Evolutionary conservation across 2,113 vertebrate species (phyloP), one percentile per base, ranked within the genome.

Genomic region (Aspidoscelis tigris): DNA sequence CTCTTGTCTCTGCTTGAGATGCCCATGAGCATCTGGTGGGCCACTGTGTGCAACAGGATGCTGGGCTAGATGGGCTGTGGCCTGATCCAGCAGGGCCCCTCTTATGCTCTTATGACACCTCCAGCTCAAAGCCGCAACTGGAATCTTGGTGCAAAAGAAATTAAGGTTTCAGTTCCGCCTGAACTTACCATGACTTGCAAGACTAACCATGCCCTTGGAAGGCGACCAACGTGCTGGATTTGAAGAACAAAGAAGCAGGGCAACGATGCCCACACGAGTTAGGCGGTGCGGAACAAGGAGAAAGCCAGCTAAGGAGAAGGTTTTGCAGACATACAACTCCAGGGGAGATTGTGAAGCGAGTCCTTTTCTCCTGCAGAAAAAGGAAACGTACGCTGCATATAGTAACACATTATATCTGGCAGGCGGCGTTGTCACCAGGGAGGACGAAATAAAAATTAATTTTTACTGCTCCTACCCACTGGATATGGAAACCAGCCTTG

Each of bases 401-500:
- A 89, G 89, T 87, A 94, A 89, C 83, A 92, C 84, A 20, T 91
- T 95, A 24, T 91, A 91, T 89, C 84, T 95, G 88, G 87, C 92
- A 81, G 91, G 93, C 22, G 89, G 89, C 77, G 85, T 94, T 86
- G 93, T 93, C 88, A 84, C 93, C 84, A 92, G 91, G 64, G 92
- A 95, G 78, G 55, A 89, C 76, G 93, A 92, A 80, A 90, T 93
- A 85, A 92, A 90, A 80, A 92, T 91, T 88, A 92, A 93, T 86
- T 95, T 96, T 66, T 88, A 64, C 0, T 91, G 94, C 0, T 50
- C 88, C 80, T 94, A 92, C 61, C 80, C 90, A 0, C 83, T 93
- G 90, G 88, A 93, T 58, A 93, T 79, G 79, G 89, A 91, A 80
- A 89, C 93, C 86, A 93, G 78, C 47, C 86, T 96, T 84, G 86